Evolutionary conservation across 1,140 invertebrate species (phyloP), one percentile per base, ranked within the genome.

Genomic region (Schlechtendalia chinensis): DNA sequence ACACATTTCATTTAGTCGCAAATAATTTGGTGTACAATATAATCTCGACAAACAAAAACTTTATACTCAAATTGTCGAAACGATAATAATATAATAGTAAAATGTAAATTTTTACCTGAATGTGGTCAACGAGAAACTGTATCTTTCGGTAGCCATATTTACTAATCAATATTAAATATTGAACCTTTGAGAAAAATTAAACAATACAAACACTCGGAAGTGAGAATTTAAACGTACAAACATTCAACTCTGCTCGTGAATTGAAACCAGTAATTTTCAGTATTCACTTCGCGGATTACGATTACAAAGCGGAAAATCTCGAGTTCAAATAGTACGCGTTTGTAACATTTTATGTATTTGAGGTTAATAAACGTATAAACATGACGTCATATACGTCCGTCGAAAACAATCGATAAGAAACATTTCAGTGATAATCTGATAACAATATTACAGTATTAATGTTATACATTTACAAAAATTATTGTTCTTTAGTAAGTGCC

Each of bases 51-150:
- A n/a, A n/a, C n/a, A n/a, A n/a, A n/a, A n/a, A n/a, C n/a, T n/a
- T n/a, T n/a, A n/a, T n/a, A n/a, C n/a, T n/a, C n/a, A n/a, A n/a
- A n/a, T n/a, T n/a, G n/a, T n/a, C n/a, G n/a, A n/a, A n/a, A n/a
- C n/a, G n/a, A n/a, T n/a, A n/a, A n/a, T n/a, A n/a, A n/a, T n/a
- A n/a, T n/a, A n/a, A n/a, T n/a, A n/a, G n/a, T n/a, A n/a, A n/a
- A n/a, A n/a, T n/a, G 47, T 12, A 72, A 80, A 83, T 82, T 83
- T 82, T 89, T 92, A 97, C 95, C 96, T 98, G 87, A 98, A 99
- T 85, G 97, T 99, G 82, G 97, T 99, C 82, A 99, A 88, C 50
- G 97, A 98, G 88, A 99, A 99, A 89, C 96, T 98, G 84, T 99
- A 99, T 85, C 96, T 89, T 88, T 98, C 96, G 61, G 95, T 95